These are phyloP conservation scores for Pangasius djambal DNA, from an alignment of 2,797 vertebrate species.

Conservation along the genomic window DNA sequence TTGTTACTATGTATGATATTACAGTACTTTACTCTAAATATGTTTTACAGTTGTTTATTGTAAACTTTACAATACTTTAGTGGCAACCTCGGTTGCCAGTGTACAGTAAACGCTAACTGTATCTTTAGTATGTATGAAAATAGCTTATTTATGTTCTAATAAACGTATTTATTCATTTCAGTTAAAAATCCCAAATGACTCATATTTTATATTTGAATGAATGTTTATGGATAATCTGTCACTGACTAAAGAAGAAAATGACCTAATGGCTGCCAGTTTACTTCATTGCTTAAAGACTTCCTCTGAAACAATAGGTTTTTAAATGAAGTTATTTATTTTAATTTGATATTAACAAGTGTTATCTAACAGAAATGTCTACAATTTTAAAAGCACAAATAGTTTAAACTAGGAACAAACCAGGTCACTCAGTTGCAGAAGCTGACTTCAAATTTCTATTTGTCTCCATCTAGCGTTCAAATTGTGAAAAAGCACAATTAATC, in stretches of 20 bases:
- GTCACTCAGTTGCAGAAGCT: background rate
- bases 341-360: background rate
- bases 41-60: no score
- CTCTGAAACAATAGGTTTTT: background rate
- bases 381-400: background rate
- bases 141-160: background rate
- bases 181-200: background rate
- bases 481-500: background rate
- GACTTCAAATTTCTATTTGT: background rate
- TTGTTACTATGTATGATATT: no score
- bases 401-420: background rate
- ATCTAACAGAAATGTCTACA: background rate
- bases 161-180: background rate
- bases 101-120: background rate
- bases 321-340: background rate
- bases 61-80: no score
- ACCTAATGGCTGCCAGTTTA: background rate
- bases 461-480: constrained; percentile 24
- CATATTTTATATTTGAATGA: background rate
- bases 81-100: no score
- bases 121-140: background rate
- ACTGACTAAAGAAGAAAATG: background rate
- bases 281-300: background rate
- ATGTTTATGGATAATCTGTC: background rate
- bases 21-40: no score